Conservation (phyloP, 2,888 invertebrate genomes). For the Himalopsyche anomala region DNA sequence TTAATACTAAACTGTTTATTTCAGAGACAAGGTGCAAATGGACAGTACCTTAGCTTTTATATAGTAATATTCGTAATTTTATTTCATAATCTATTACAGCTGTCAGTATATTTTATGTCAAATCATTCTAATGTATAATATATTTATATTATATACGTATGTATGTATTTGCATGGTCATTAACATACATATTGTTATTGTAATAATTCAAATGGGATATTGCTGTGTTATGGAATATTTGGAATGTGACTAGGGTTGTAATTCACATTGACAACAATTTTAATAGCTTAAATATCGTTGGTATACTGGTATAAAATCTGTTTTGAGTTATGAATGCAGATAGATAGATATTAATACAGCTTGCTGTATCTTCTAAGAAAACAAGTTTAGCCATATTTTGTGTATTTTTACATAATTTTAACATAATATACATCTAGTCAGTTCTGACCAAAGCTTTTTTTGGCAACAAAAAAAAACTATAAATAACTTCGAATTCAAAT, state of each 20-base stretch:
- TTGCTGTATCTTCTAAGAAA: too few relatives aligned
- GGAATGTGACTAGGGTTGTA: neutral
- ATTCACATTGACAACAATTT: too few relatives aligned
- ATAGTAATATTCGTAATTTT: conserved; percentile 32
- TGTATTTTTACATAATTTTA: too few relatives aligned
- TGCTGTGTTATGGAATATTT: neutral
- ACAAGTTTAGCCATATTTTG: too few relatives aligned
- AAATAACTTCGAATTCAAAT: too few relatives aligned
- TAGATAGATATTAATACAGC: too few relatives aligned
- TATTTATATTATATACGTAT: neutral
- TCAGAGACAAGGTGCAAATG: conserved; percentile 58
- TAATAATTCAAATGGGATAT: neutral
- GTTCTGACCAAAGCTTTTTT: too few relatives aligned
- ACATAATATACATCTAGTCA: too few relatives aligned
- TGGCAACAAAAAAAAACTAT: too few relatives aligned
- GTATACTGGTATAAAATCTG: too few relatives aligned
- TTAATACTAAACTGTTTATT: conserved; percentile 46
- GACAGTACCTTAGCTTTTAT: conserved; percentile 57
- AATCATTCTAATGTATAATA: neutral
- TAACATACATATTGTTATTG: neutral
- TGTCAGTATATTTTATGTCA: conserved; percentile 26
- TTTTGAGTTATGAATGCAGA: too few relatives aligned
- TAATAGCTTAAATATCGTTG: too few relatives aligned
- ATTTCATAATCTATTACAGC: neutral
- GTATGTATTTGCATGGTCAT: conserved; percentile 35